These are phyloP conservation scores for Zygaena filipendulae DNA, from an alignment of 2,888 invertebrate species.

Conservation along the genomic window DNA sequence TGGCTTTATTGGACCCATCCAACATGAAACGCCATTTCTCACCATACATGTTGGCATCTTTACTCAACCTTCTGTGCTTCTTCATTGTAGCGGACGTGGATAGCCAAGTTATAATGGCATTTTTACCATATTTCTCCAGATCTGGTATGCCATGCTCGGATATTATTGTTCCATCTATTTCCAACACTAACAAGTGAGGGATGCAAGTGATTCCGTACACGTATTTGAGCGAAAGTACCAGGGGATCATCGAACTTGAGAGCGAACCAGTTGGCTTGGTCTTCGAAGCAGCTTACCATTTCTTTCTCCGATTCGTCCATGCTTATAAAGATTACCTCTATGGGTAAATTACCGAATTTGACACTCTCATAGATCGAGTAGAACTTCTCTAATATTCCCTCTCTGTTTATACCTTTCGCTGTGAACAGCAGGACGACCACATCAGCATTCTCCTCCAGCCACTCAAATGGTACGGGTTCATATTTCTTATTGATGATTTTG, in stretches of 20 bases:
- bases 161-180: slow-evolving; percentile 32
- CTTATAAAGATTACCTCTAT: slow-evolving; percentile 51
- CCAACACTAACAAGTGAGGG: slow-evolving; percentile 36
- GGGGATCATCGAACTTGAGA: slow-evolving; percentile 32
- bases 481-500: slow-evolving; percentile 32
- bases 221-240: slow-evolving; percentile 30
- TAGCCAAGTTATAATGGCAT: slow-evolving; percentile 47
- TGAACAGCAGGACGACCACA: slow-evolving; percentile 37
- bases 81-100: slow-evolving; percentile 22
- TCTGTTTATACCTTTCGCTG: slow-evolving; percentile 32
- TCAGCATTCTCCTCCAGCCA: slow-evolving; percentile 42
- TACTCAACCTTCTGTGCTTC: slow-evolving; percentile 26
- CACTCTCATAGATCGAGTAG: slow-evolving; percentile 41
- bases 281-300: slow-evolving; percentile 27
- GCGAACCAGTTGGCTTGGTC: slow-evolving; percentile 57
- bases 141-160: slow-evolving; percentile 39
- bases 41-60: slow-evolving; percentile 36
- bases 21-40: slow-evolving; percentile 34
- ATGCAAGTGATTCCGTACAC: slow-evolving; percentile 37
- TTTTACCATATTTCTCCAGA: slow-evolving; percentile 40
- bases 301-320: slow-evolving; percentile 32
- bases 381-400: slow-evolving; percentile 37
- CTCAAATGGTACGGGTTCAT: slow-evolving; percentile 21
- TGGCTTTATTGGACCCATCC: too few relatives aligned
- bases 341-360: slow-evolving; percentile 37